Evolutionary conservation across 2,113 vertebrate species (phyloP).

Genomic region (Okapia johnstoni): DNA sequence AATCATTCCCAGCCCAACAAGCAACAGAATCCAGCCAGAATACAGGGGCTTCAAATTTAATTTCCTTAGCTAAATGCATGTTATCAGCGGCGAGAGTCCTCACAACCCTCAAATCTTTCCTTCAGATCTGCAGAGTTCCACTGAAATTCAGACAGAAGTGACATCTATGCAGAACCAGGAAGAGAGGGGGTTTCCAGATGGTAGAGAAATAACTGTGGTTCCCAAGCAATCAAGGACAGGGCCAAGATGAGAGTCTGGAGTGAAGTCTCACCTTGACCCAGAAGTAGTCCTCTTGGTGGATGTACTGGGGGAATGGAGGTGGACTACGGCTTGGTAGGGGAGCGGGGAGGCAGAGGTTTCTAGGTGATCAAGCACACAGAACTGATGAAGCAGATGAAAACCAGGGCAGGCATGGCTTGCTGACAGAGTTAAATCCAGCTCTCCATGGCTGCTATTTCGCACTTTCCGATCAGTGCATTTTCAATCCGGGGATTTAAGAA

Average conservation of each 20-base stretch:
- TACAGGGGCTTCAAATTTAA: not conserved
- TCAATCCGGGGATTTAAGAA: not conserved
- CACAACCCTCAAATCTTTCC: not conserved
- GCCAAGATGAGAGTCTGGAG: accelerated
- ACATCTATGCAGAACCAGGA: not conserved
- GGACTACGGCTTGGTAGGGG: accelerated
- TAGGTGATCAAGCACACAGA: too few species aligned
- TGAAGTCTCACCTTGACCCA: not conserved
- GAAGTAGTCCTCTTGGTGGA: not conserved
- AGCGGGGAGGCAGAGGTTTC: accelerated
- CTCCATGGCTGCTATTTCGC: not conserved
- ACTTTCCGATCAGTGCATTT: not conserved
- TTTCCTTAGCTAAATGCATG: constrained; percentile 12
- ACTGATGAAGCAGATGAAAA: too few species aligned
- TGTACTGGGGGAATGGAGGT: not conserved
- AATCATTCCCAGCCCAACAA: not conserved
- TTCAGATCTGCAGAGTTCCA: not conserved
- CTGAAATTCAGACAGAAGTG: not conserved
- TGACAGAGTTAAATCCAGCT: not conserved
- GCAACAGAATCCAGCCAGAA: not conserved
- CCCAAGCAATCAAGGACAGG: not conserved
- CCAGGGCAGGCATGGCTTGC: accelerated
- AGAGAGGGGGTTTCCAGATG: not conserved
- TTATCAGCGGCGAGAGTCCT: not conserved
- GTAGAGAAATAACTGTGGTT: not conserved